Base-by-base conservation (phyloP, 2,797 vertebrate genomes). In the Erpetoichthys calabaricus region DNA sequence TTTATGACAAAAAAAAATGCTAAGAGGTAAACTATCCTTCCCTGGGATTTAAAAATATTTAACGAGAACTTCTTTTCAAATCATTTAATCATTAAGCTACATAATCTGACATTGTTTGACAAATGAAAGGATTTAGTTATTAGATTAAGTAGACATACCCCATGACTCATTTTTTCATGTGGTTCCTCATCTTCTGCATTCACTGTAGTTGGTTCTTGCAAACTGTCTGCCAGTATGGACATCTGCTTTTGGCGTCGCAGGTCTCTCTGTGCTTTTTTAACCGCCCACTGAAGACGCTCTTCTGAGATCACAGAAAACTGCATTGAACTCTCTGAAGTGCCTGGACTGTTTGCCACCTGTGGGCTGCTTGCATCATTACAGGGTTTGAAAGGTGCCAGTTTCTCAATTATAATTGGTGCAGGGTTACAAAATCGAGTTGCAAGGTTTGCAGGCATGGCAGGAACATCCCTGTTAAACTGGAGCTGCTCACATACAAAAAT, bases 261-360 rank as follows among this genome's bases (percentile, higher is more conserved):
- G 63, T 98, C 94, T 68, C 88, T 82, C 73, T 80, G 91, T 57
- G 93, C 96, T 53, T 95, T 69, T 50, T 81, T 81, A 56, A 96
- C 60, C 0, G 95, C 96, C 46, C 78, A 67, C 64, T 75, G 83
- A 51, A 99, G 79, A 56, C 75, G 87, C 59, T 98, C 91, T 72
- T 97, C 90, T 2, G 95, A 98, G 6, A 98, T 60, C 2, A 79
- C 65, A 0, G 89, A 91, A 71, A 98, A 94, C 44, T 73, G 73
- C 53, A 89, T 45, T 7, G 86, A 86, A 62, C 79, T 80, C 59
- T 59, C 67, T 47, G 64, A 9, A 42, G 57, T 65, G 51, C 70
- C 65, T 6, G 69, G 67, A 7, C 68, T 63, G 7, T 61, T 69
- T 45, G 69, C 69, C 57, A 6, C 57, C 53, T 9, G 7, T 7